A percentile compares a stretch with the other conserved stretches of the same genome.
Conservation (phyloP, 2,113 vertebrate genomes). For the Nothoprocta perdicaria region DNA sequence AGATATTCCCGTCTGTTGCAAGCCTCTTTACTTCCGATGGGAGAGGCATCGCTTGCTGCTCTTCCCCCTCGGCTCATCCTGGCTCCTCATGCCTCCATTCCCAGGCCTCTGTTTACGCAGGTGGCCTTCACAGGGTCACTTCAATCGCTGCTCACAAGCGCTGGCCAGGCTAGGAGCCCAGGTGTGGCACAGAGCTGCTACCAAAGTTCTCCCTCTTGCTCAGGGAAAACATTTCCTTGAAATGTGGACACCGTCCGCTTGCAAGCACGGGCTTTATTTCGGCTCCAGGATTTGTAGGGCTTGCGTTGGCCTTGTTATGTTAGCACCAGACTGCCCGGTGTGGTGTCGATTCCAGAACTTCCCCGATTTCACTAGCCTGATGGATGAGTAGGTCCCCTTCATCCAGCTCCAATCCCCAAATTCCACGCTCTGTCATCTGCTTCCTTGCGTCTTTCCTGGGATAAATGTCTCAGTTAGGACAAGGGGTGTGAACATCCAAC, state of each 20-base stretch:
- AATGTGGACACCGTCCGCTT: neutral
- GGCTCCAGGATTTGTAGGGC: neutral
- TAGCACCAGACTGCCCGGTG: neutral
- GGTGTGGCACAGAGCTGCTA: neutral
- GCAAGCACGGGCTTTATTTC: neutral
- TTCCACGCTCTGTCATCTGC: neutral
- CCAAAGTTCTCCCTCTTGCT: neutral
- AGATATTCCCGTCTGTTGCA: neutral
- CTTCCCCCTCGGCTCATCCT: neutral
- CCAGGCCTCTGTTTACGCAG: neutral
- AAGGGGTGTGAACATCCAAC: neutral
- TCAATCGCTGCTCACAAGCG: neutral
- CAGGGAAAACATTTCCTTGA: neutral
- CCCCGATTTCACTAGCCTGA: neutral
- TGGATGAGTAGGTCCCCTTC: neutral
- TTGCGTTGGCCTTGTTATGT: neutral
- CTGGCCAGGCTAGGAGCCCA: neutral
- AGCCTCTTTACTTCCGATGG: slow-evolving; percentile 1
- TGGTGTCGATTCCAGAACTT: neutral
- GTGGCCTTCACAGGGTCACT: neutral
- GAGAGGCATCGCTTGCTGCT: neutral
- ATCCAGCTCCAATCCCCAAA: neutral
- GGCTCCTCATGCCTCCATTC: neutral
- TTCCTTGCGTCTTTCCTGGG: neutral
- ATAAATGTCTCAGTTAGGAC: neutral